Conservation (phyloP, 2,797 vertebrate species). For the Orestias chungarensis region DNA sequence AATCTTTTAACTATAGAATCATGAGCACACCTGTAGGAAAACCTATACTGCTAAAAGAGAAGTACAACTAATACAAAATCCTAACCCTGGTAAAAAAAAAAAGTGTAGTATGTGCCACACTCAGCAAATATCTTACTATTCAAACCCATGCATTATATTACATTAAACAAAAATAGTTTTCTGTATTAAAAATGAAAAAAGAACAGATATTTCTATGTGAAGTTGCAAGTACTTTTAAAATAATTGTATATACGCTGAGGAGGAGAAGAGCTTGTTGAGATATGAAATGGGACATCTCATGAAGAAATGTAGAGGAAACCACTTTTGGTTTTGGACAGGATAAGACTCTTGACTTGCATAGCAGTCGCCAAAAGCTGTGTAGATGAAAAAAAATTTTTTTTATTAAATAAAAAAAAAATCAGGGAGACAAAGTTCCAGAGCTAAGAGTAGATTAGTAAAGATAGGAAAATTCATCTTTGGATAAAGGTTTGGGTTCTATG, state of each 20-base stretch:
- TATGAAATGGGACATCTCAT: conserved; percentile 35
- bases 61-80: too few relatives aligned
- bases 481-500: too few relatives aligned
- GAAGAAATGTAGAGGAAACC: conserved; percentile 20
- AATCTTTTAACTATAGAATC: not conserved
- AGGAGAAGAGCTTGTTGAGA: conserved; percentile 13
- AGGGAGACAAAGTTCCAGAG: conserved; percentile 3
- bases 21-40: not conserved
- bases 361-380: too few relatives aligned
- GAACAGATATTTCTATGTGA: conserved; percentile 16
- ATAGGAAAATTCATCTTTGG: too few relatives aligned
- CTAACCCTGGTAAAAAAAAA: too few relatives aligned
- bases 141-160: too few relatives aligned
- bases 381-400: too few relatives aligned
- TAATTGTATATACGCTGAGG: conserved; percentile 29
- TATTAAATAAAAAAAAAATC: too few relatives aligned
- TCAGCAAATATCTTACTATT: too few relatives aligned
- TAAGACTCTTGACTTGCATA: conserved; percentile 1
- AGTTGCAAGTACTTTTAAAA: conserved; percentile 44
- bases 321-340: conserved; percentile 19
- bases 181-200: not conserved
- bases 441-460: not conserved
- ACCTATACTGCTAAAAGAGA: not conserved
- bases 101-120: too few relatives aligned
- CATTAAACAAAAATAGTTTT: not conserved